Evolutionary conservation across 2,797 vertebrate genomes (phyloP), one percentile per base, ranked within the genome.

Genomic region (Liasis olivaceus): DNA sequence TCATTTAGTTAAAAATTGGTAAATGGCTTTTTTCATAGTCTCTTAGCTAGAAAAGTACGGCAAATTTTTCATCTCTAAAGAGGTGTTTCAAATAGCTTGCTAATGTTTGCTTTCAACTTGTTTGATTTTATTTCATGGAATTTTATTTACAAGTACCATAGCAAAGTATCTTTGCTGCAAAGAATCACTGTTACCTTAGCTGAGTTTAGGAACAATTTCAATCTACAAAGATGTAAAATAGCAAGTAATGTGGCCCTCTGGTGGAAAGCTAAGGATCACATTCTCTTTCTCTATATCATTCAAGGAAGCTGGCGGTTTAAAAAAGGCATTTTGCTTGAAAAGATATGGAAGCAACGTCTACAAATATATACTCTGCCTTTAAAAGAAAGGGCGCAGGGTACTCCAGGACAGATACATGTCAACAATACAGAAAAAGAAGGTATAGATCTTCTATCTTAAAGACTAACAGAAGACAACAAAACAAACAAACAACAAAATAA

Each of bases 221-320:
- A 86, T 89, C 96, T 95, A 96, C 93, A 94, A 97, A 93, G 12
- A 91, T 96, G 94, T 94, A 66, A 96, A 98, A 96, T 97, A 97
- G 98, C 98, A 98, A 98, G 98, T 98, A 98, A 99, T 98, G 98
- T 98, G 98, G 99, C 99, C 99, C 99, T 99, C 99, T 99, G 98
- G 98, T 99, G 99, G 99, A 98, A 98, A 97, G 95, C 96, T 92
- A 96, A 14, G 97, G 95, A 98, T 97, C 97, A 97, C 94, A 95
- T 97, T 98, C 98, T 92, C 96, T 91, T 96, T 95, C 93, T 96
- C 97, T 90, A 64, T 88, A 94, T 59, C 89, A 94, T 92, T 93
- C 95, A 91, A 96, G 95, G 17, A 96, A 97, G 96, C 96, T 95
- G 95, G 93, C 95, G 96, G 90, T 96, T 94, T 94, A 72, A 86